Evolutionary conservation across 2,888 invertebrate species (phyloP).

Genomic region (Chironomus tentans): DNA sequence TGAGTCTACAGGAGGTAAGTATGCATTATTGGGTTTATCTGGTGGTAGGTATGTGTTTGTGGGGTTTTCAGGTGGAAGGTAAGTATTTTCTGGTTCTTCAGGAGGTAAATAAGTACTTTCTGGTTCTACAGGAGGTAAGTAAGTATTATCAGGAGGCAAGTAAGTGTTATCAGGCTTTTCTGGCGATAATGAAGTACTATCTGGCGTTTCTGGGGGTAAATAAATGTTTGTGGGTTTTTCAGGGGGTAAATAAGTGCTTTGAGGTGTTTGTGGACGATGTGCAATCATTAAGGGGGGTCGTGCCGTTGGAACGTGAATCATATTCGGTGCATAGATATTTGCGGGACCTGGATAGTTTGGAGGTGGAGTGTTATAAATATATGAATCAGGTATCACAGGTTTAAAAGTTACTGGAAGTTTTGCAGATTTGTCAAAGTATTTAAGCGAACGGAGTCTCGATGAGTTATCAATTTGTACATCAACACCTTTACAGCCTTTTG

Average conservation of each 20-base stretch:
- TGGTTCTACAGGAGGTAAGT: not conserved
- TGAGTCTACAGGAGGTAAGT: not conserved
- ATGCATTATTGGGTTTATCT: not conserved
- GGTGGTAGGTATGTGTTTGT: no score
- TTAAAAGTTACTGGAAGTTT: constrained; percentile 10
- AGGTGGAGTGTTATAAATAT: not conserved
- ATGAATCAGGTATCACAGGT: not conserved
- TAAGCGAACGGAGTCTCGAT: not conserved
- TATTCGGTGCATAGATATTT: not conserved
- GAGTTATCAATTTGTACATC: constrained; percentile 10
- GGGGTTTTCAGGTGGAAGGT: not conserved
- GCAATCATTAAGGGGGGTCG: not conserved
- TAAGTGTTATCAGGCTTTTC: not conserved
- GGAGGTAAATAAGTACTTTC: not conserved
- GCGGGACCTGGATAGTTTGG: constrained; percentile 1
- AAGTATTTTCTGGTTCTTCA: not conserved
- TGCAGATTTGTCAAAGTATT: not conserved
- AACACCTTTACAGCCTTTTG: constrained; percentile 13
- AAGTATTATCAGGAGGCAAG: not conserved
- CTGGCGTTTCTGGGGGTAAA: not conserved
- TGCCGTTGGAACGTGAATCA: not conserved
- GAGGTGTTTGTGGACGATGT: not conserved
- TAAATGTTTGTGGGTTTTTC: not conserved
- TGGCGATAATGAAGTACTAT: no score
- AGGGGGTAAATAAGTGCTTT: not conserved